Conservation (phyloP, 1,140 invertebrate species). For the honey bee (Apis mellifera) region DNA sequence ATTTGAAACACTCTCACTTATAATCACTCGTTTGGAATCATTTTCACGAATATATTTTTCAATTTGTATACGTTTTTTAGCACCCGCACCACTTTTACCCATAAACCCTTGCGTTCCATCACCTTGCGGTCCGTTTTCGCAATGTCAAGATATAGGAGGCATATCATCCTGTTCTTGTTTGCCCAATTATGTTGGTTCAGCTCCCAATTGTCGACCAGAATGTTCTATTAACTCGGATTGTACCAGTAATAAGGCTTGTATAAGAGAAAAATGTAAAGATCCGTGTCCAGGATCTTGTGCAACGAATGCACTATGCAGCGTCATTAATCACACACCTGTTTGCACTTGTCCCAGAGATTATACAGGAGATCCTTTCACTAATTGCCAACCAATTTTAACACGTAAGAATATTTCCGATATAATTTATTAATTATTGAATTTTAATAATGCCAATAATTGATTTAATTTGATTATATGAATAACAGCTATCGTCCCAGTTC, state of each 20-base stretch:
- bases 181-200: conserved; percentile 83
- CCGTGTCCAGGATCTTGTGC: conserved; percentile 90
- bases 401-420: conserved; percentile 38
- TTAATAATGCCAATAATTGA: background rate
- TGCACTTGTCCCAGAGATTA: conserved; percentile 83
- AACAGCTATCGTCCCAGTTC: conserved; percentile 56
- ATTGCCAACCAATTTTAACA: conserved; percentile 77
- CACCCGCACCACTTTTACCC: conserved; percentile 37
- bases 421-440: background rate
- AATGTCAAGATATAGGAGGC: conserved; percentile 81
- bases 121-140: conserved; percentile 83
- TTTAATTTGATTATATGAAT: background rate
- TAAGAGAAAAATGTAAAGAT: conserved; percentile 87
- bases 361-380: conserved; percentile 84
- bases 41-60: background rate
- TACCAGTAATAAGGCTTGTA: conserved; percentile 86
- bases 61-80: conserved; percentile 35
- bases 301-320: conserved; percentile 82
- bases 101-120: conserved; percentile 81
- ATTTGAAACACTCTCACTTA: conserved; percentile 14
- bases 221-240: conserved; percentile 89
- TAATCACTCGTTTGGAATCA: too few species aligned
- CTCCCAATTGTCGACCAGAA: conserved; percentile 88
- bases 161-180: conserved; percentile 83
- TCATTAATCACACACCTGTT: conserved; percentile 82